Percentiles rank a stretch among this genome's conserved stretches.
phyloP scores from a whole-genome alignment of 2,888 invertebrate genomes.

The Yponomeuta plumbellus region DNA sequence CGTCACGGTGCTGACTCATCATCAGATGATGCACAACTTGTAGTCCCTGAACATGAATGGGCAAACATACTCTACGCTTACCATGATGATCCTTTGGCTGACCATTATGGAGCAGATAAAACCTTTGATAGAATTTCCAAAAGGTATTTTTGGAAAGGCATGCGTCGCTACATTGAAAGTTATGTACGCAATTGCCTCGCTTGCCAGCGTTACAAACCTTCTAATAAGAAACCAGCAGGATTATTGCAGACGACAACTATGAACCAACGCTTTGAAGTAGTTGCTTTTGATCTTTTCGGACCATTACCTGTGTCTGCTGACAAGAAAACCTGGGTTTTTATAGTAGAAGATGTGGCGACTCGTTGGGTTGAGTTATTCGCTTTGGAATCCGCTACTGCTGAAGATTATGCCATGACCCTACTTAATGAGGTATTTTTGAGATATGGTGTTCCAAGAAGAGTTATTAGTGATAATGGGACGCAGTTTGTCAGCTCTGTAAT shows the following conservation, averaged over 20 bases:
- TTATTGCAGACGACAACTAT: conserved; percentile 31
- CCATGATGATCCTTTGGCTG: conserved; percentile 22
- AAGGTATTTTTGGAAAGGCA: conserved; percentile 31
- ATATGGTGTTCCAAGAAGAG: conserved; percentile 34
- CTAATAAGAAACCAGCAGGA: conserved; percentile 37
- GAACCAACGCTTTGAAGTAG: conserved; percentile 30
- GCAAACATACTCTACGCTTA: conserved; percentile 18
- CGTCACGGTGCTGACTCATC: too few species aligned
- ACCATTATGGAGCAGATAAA: conserved; percentile 26
- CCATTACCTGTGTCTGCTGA: conserved; percentile 24
- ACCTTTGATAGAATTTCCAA: conserved; percentile 24
- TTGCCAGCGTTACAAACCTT: conserved; percentile 38
- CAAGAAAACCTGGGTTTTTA: conserved; percentile 25
- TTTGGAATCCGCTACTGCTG: conserved; percentile 27
- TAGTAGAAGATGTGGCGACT: conserved; percentile 28
- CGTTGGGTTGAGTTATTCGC: conserved; percentile 31
- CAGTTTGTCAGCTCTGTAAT: conserved; percentile 39
- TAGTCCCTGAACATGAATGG: conserved; percentile 20
- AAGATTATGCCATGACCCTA: conserved; percentile 29
- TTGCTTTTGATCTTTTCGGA: conserved; percentile 38
- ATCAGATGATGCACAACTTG: too few species aligned
- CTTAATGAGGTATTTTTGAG: conserved; percentile 38
- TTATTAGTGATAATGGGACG: conserved; percentile 40
- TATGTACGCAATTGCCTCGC: conserved; percentile 31
- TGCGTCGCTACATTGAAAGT: conserved; percentile 28